phyloP scores from a whole-genome alignment of 2,797 vertebrate genomes.

The Sphaeramia orbicularis region DNA sequence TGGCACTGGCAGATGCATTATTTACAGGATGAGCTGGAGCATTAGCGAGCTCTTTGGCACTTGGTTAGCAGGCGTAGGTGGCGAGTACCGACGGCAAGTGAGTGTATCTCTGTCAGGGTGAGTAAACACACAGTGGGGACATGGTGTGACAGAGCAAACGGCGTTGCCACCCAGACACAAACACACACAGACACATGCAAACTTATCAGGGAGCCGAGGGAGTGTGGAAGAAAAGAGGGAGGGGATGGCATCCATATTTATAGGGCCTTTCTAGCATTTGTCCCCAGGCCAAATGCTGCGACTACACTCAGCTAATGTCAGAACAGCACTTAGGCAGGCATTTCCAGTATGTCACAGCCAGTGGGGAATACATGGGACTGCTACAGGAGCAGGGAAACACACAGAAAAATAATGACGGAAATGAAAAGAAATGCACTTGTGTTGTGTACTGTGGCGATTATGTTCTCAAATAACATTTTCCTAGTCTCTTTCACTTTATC shows the following conservation, averaged over 20 bases:
- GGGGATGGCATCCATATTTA: constrained; percentile 81
- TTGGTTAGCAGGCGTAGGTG: constrained; percentile 60
- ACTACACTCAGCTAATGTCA: constrained; percentile 83
- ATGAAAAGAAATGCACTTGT: constrained; percentile 27
- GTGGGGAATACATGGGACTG: constrained; percentile 70
- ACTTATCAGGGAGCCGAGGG: constrained; percentile 66
- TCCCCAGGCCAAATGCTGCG: constrained; percentile 83
- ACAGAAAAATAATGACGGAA: constrained; percentile 37
- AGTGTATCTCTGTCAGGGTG: constrained; percentile 81
- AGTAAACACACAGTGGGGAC: constrained; percentile 83
- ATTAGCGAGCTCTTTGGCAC: constrained; percentile 73
- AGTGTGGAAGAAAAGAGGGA: constrained; percentile 53
- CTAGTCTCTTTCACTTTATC: neutral
- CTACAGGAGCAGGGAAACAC: constrained; percentile 49
- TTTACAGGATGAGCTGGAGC: constrained; percentile 66
- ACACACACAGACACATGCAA: constrained; percentile 63
- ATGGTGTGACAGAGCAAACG: constrained; percentile 76
- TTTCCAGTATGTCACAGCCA: constrained; percentile 78
- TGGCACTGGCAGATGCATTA: constrained; percentile 65
- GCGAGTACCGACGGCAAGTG: constrained; percentile 54
- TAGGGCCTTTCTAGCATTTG: constrained; percentile 77
- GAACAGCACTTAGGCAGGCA: constrained; percentile 84
- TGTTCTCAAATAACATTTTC: constrained; percentile 14
- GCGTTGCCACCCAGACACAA: constrained; percentile 50
- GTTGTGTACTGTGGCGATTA: constrained; percentile 5